These are phyloP conservation scores for Squalus acanthias DNA, from an alignment of 2,797 vertebrate species.

Conservation along the genomic window DNA sequence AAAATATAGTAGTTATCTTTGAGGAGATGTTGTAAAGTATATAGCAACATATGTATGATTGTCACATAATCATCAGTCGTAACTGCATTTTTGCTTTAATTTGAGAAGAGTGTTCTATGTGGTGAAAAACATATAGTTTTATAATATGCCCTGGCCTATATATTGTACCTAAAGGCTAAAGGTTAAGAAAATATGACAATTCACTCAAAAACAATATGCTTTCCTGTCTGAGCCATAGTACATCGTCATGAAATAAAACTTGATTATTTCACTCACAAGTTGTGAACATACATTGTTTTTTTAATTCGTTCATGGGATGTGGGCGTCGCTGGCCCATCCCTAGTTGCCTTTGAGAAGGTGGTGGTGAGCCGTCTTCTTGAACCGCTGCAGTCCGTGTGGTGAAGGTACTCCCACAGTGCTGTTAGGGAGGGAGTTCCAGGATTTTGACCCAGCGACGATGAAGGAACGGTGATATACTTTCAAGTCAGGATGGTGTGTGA, in stretches of 20 bases:
- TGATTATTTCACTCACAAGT: conserved; percentile 6
- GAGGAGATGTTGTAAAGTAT: conserved; percentile 14
- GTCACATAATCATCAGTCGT: neutral
- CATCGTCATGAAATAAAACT: neutral
- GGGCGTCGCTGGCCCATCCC: too few relatives aligned
- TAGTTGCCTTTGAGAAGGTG: too few relatives aligned
- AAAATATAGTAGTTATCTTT: conserved; percentile 22
- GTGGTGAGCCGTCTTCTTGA: too few relatives aligned
- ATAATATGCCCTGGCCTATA: neutral
- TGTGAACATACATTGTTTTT: neutral
- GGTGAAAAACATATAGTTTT: neutral
- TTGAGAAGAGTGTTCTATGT: neutral
- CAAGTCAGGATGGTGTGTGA: too few relatives aligned
- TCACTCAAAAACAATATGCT: neutral
- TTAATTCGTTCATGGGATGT: too few relatives aligned
- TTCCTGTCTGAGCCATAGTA: neutral
- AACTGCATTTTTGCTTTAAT: conserved; percentile 1
- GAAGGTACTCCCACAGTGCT: too few relatives aligned
- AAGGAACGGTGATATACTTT: too few relatives aligned
- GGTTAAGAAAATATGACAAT: neutral
- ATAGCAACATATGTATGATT: neutral
- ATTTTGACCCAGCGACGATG: too few relatives aligned
- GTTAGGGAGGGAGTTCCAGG: too few relatives aligned
- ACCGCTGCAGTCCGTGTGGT: too few relatives aligned
- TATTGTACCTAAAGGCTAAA: neutral